Conservation (phyloP, 2,888 invertebrate genomes). For the Labia minor region DNA sequence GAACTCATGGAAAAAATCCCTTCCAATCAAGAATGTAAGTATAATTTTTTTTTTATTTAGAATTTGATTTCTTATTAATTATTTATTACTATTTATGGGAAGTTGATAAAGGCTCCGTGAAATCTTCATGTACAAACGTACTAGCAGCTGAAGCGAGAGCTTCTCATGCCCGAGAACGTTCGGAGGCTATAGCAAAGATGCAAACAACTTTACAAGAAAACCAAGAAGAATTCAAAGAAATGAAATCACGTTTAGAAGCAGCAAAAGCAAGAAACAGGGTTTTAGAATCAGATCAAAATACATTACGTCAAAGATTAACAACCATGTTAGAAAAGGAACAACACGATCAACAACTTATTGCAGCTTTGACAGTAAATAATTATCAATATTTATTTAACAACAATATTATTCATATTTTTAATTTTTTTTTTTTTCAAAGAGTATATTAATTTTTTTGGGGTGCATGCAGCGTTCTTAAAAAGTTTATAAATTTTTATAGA, state of each 20-base stretch:
- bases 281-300: background rate
- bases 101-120: too few species aligned
- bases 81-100: too few species aligned
- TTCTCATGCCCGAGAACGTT: background rate
- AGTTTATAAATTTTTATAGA: too few species aligned
- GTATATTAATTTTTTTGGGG: background rate
- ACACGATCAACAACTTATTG: background rate
- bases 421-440: background rate
- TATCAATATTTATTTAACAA: background rate
- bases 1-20: conserved; percentile 2
- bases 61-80: background rate
- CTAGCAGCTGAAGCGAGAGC: background rate
- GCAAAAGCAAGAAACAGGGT: background rate
- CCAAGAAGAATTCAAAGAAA: background rate
- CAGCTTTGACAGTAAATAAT: background rate
- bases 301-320: background rate
- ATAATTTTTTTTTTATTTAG: too few species aligned
- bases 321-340: background rate
- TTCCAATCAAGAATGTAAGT: background rate
- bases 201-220: background rate
- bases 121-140: background rate
- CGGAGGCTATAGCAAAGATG: background rate
- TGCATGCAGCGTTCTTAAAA: too few species aligned
- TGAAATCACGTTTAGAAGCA: background rate
- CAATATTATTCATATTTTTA: too few species aligned